Percentiles rank a stretch among this genome's conserved stretches.
Conservation (phyloP, 2,797 vertebrate genomes). For the Amniataba percoides region DNA sequence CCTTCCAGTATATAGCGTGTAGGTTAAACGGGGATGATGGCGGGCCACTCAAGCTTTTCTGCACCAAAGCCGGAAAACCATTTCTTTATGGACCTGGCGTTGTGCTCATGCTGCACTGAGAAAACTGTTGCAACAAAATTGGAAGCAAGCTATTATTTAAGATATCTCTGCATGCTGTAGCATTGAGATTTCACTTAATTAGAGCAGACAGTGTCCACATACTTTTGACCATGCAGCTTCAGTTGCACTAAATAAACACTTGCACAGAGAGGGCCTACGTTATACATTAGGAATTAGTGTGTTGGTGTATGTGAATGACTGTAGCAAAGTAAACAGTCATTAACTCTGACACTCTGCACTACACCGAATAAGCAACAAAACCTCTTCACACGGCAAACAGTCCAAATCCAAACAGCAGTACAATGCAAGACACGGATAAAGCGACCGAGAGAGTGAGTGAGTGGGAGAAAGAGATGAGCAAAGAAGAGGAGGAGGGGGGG, state of each 20-base stretch:
- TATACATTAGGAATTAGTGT: conserved; percentile 25
- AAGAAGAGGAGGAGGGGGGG: not conserved
- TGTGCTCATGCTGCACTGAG: not conserved
- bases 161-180: not conserved
- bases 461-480: not conserved
- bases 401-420: conserved; percentile 54
- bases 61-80: not conserved
- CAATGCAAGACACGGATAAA: conserved; percentile 42
- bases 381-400: conserved; percentile 50
- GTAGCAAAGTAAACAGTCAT: conserved; percentile 59
- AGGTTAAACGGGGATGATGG: conserved; percentile 16
- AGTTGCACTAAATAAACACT: conserved; percentile 9
- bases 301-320: conserved; percentile 45
- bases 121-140: conserved; percentile 1
- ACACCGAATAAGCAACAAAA: conserved; percentile 45
- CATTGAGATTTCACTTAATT: conserved; percentile 4
- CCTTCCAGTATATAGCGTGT: conserved; percentile 16
- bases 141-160: not conserved
- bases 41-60: conserved; percentile 2
- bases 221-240: not conserved
- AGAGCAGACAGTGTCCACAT: not conserved
- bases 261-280: not conserved
- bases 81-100: not conserved
- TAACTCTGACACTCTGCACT: conserved; percentile 46
- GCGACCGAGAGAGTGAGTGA: conserved; percentile 9